phyloP scores from a whole-genome alignment of 2,888 invertebrate genomes.

The Aleiodes leptofemur region DNA sequence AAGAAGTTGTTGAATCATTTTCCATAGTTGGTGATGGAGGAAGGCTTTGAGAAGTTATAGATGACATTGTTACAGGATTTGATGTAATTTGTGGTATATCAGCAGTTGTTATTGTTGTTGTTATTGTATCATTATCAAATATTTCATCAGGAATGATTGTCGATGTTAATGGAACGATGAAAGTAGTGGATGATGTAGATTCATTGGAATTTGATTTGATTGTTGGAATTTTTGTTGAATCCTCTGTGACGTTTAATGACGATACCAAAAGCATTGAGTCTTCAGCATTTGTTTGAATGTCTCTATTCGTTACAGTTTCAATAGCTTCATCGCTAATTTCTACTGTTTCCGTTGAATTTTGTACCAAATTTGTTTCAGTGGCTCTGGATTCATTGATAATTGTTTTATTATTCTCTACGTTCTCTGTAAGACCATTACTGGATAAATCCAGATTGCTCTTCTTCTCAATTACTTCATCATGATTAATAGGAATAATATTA shows the following conservation, averaged over 20 bases:
- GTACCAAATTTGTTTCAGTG: constrained; percentile 38
- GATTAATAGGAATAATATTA: not conserved
- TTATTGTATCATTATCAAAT: not conserved
- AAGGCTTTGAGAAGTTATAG: constrained; percentile 9
- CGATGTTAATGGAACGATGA: not conserved
- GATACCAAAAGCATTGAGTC: constrained; percentile 51
- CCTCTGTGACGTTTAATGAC: constrained; percentile 57
- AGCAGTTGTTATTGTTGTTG: not conserved
- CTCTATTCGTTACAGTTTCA: constrained; percentile 39
- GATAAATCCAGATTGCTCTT: constrained; percentile 58
- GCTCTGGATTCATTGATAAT: constrained; percentile 32
- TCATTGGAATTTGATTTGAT: not conserved
- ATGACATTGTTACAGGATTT: constrained; percentile 24
- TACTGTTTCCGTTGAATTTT: constrained; percentile 42
- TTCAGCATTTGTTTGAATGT: constrained; percentile 55
- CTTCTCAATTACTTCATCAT: constrained; percentile 31
- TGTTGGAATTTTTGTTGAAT: constrained; percentile 48
- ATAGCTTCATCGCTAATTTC: not conserved
- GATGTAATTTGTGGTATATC: not conserved
- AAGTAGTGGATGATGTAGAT: not conserved
- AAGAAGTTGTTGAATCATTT: constrained; percentile 57
- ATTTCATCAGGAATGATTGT: not conserved
- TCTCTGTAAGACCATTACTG: constrained; percentile 62
- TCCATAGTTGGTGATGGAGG: not conserved
- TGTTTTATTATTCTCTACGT: constrained; percentile 45